Conservation (phyloP, 2,888 invertebrate genomes). For the Cephalotes varians region DNA sequence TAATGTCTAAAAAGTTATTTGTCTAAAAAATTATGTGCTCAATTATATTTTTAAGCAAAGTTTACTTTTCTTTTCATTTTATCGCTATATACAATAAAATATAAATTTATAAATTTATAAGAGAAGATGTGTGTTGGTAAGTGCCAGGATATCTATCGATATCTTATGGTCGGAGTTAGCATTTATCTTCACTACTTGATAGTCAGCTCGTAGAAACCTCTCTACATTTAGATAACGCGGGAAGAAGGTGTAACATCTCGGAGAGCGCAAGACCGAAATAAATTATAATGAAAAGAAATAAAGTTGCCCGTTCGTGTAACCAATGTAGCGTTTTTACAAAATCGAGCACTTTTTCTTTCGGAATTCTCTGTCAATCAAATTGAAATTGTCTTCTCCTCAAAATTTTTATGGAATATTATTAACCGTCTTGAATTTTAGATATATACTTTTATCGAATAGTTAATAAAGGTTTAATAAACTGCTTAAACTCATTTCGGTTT, state of each 20-base stretch:
- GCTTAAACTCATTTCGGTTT: neutral
- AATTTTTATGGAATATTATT: neutral
- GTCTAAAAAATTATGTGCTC: neutral
- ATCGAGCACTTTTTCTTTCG: neutral
- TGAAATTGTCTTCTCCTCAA: neutral
- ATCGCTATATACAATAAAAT: neutral
- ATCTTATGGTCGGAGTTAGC: constrained; percentile 66
- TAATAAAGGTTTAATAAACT: neutral
- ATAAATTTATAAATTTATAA: neutral
- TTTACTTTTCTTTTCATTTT: neutral
- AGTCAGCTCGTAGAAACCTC: constrained; percentile 64
- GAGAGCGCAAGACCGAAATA: constrained; percentile 30
- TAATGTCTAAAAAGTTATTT: neutral
- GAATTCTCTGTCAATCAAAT: neutral
- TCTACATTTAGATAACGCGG: constrained; percentile 48
- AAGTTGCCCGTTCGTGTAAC: neutral
- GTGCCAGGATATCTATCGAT: constrained; percentile 39
- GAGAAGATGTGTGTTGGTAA: constrained; percentile 10
- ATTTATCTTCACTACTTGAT: constrained; percentile 75
- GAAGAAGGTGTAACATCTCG: constrained; percentile 56
- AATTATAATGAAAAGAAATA: constrained; percentile 30
- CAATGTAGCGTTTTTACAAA: constrained; percentile 8
- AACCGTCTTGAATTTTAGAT: neutral
- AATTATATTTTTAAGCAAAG: neutral
- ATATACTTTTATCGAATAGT: neutral